Evolutionary conservation across 2,797 vertebrate genomes (phyloP), one percentile per base, ranked within the genome.

Genomic region (Halcyon leucocephala): DNA sequence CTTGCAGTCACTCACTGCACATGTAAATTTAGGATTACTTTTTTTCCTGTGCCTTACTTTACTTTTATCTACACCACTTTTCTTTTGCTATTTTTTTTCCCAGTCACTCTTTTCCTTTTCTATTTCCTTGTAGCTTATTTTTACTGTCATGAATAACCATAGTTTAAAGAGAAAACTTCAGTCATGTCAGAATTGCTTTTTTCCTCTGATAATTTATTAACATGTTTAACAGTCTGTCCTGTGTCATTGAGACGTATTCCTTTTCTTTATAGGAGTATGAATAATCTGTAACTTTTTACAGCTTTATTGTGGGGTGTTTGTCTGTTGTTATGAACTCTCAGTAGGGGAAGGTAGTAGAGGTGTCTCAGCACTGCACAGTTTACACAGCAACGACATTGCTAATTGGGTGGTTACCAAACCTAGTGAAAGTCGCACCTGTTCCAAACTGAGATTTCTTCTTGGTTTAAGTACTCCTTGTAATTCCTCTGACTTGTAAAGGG

Each of bases 121-220:
- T 57, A 8, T 46, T 96, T 94, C 81, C 71, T 92, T 79, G 86
- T 86, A 42, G 42, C 55, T 86, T 85, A 39, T 70, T 92, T 89
- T 80, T 62, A 66, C 22, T 87, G n/a, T 76, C 21, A 18, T 51
- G 37, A 89, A 74, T 71, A 41, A n/a, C 69, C 0, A 1, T 17
- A 67, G 26, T 78, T 94, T 74, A 64, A 86, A 73, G n/a, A 77
- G 33, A 82, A 95, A 82, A 64, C 31, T 67, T 82, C 39, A 46
- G 41, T 62, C 55, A 37, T 8, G 54, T 79, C 48, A n/a, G 1
- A 60, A 55, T 35, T 26, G 6, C 26, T 62, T 19, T 29, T 91
- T 78, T 89, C 54, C 77, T 92, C n/a, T 39, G 55, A 33, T 74
- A 39, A 55, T 54, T 85, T 92, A 80, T 80, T 79, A 70, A 58